Evolutionary conservation across 2,113 vertebrate genomes (phyloP).

Genomic region (Dermatemys mawii): DNA sequence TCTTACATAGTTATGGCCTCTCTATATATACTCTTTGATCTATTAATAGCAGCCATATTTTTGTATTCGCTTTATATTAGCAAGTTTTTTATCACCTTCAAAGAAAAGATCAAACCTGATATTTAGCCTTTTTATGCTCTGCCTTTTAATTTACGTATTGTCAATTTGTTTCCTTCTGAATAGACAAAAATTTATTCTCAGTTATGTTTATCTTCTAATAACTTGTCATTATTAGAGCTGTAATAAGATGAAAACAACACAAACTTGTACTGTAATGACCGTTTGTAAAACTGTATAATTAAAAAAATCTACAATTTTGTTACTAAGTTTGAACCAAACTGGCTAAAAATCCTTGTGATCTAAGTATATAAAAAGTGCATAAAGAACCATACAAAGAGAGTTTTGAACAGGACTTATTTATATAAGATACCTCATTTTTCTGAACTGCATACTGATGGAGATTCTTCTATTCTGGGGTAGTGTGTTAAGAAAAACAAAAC

Average conservation of each 20-base stretch:
- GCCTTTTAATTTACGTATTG: slow-evolving; percentile 64
- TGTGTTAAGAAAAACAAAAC: background rate
- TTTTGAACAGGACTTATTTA: background rate
- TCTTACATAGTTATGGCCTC: background rate
- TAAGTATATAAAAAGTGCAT: background rate
- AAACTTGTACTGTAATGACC: background rate
- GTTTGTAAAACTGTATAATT: background rate
- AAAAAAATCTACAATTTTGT: background rate
- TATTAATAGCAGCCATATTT: background rate
- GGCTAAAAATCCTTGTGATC: background rate
- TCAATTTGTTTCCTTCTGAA: slow-evolving; percentile 52
- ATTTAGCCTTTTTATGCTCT: slow-evolving; percentile 18
- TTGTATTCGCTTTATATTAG: background rate
- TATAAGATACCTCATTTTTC: background rate
- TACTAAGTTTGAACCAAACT: background rate
- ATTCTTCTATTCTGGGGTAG: background rate
- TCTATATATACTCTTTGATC: background rate
- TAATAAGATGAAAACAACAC: background rate
- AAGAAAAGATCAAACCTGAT: slow-evolving; percentile 49
- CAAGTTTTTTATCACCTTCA: slow-evolving; percentile 45
- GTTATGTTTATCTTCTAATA: background rate
- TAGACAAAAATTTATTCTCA: background rate
- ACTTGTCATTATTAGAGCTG: background rate
- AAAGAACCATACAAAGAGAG: background rate
- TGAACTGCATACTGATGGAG: background rate